A percentile compares a stretch with the other conserved stretches of the same genome.
Evolutionary conservation across 2,888 invertebrate species (phyloP).

Genomic region (Patella ulyssiponensis): DNA sequence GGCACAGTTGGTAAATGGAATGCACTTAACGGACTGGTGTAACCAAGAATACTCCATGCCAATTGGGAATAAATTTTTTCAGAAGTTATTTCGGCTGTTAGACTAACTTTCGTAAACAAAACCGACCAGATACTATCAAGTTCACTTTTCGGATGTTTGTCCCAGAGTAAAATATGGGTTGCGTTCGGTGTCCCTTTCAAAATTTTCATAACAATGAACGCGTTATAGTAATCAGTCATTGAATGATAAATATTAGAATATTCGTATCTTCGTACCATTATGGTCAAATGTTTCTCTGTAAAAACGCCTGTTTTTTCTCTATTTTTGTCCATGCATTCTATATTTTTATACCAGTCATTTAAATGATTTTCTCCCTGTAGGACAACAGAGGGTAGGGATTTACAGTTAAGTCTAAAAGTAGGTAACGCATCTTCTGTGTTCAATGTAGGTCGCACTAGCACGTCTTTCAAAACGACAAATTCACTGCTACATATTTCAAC

Average conservation of each 20-base stretch:
- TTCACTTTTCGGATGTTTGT: slow-evolving; percentile 66
- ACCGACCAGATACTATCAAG: slow-evolving; percentile 63
- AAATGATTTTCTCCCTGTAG: neutral
- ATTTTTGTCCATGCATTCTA: neutral
- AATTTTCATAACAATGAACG: slow-evolving; percentile 53
- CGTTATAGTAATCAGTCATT: slow-evolving; percentile 65
- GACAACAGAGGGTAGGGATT: neutral
- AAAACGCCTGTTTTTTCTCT: neutral
- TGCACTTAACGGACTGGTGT: slow-evolving; percentile 62
- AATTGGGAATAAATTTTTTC: slow-evolving; percentile 42
- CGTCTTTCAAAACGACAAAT: neutral
- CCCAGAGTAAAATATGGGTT: slow-evolving; percentile 61
- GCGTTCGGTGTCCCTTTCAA: slow-evolving; percentile 46
- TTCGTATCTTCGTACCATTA: slow-evolving; percentile 60
- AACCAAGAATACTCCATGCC: slow-evolving; percentile 65
- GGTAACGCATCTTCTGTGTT: neutral
- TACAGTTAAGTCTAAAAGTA: neutral
- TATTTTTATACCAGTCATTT: neutral
- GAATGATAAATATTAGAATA: slow-evolving; percentile 67
- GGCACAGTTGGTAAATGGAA: slow-evolving; percentile 52
- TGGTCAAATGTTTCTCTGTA: slow-evolving; percentile 37
- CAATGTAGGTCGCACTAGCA: neutral
- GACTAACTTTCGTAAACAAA: slow-evolving; percentile 52
- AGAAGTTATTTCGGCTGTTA: neutral
- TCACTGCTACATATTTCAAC: neutral